Evolutionary conservation across 2,797 vertebrate genomes (phyloP).

Genomic region (Sebastiscus albofasciatus): DNA sequence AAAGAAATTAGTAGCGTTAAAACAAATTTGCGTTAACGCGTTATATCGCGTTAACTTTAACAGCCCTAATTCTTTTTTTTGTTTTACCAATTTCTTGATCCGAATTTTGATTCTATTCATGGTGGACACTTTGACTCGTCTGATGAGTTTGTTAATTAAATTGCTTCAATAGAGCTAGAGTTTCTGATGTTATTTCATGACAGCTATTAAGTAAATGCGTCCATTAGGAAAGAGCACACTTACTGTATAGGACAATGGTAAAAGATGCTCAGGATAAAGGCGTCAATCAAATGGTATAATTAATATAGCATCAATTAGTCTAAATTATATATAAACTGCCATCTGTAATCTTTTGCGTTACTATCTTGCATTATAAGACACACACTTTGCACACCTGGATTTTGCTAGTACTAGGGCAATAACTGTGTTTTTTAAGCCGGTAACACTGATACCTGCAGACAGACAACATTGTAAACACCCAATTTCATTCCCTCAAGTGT

Average conservation of each 20-base stretch:
- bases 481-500: neutral
- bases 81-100: neutral
- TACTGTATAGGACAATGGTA: neutral
- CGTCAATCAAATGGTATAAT: neutral
- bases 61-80: no score
- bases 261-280: neutral
- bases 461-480: neutral
- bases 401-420: neutral
- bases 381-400: neutral
- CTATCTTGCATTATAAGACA: neutral
- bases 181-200: neutral
- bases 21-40: no score
- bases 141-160: neutral
- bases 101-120: neutral
- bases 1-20: no score
- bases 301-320: neutral
- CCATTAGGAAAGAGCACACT: neutral
- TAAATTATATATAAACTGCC: neutral
- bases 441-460: neutral
- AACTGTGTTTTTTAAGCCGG: neutral
- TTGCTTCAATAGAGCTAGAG: neutral
- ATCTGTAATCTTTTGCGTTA: neutral
- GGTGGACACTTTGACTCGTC: neutral
- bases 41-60: accelerated
- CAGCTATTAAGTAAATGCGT: neutral